These are phyloP conservation scores for Limenitis camilla DNA, from an alignment of 2,888 invertebrate genomes.

Conservation along the genomic window DNA sequence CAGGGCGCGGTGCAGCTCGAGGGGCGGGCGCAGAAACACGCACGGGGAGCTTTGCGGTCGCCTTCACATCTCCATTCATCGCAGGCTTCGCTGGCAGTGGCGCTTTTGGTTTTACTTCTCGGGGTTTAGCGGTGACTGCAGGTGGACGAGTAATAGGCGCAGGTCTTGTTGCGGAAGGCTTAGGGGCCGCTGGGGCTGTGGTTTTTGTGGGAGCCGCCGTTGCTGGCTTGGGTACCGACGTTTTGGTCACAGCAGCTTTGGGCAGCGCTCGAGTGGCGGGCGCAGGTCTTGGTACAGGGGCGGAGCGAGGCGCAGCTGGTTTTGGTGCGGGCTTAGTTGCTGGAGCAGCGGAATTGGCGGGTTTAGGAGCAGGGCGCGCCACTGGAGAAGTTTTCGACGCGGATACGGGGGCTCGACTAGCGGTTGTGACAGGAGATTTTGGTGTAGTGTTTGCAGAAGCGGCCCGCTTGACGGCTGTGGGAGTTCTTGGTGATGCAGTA, in stretches of 20 bases:
- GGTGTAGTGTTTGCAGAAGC: slow-evolving; percentile 26
- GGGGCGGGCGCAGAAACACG: slow-evolving; percentile 33
- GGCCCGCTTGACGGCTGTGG: slow-evolving; percentile 31
- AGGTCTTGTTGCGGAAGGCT: slow-evolving; percentile 21
- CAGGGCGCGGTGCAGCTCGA: slow-evolving; percentile 30
- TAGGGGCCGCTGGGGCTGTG: slow-evolving; percentile 8
- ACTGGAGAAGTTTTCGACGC: slow-evolving; percentile 48
- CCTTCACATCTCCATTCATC: slow-evolving; percentile 68
- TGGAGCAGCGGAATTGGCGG: slow-evolving; percentile 26
- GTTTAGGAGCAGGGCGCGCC: slow-evolving; percentile 26
- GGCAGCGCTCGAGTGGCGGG: slow-evolving; percentile 24
- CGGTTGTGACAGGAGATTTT: slow-evolving; percentile 25
- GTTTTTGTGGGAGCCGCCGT: slow-evolving; percentile 42
- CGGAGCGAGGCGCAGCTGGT: slow-evolving; percentile 12
- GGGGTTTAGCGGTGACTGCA: slow-evolving; percentile 31
- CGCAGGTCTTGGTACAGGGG: slow-evolving; percentile 17
- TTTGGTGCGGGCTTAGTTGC: slow-evolving; percentile 25
- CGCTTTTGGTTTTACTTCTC: slow-evolving; percentile 31
- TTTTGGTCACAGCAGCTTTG: slow-evolving; percentile 30
- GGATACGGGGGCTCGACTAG: slow-evolving; percentile 20
- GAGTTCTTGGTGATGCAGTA: slow-evolving; percentile 33
- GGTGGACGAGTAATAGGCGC: slow-evolving; percentile 19
- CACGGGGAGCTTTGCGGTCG: slow-evolving; percentile 33
- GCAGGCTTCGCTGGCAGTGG: slow-evolving; percentile 58
- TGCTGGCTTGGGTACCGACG: slow-evolving; percentile 60